Evolutionary conservation across 2,113 vertebrate species (phyloP), one percentile per base, ranked within the genome.

Genomic region (Pedionomus torquatus): DNA sequence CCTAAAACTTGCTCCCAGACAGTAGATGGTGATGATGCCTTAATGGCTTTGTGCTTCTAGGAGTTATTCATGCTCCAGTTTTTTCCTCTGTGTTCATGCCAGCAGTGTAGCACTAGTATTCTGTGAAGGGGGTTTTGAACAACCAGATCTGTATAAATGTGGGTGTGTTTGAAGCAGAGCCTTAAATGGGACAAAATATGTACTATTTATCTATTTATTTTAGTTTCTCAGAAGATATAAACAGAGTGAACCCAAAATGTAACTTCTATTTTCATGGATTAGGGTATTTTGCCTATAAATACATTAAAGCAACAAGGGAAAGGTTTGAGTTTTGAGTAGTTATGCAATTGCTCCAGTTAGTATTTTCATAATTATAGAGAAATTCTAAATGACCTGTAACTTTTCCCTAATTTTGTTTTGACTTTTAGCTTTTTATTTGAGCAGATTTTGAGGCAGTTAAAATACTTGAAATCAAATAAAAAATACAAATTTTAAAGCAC

Each of bases 51-150:
- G 92, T 93, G 94, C 92, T 90, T 93, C 94, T 46, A 66, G 87
- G 83, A 97, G 94, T 97, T 97, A 97, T 92, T 97, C 92, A 97
- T 97, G 97, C 97, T 96, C 97, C 97, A 97, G 60, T 97, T 97
- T 97, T 94, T 88, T 19, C 81, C 88, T 96, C 79, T 80, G 79
- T 83, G 83, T 20, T 52, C 71, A 43, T 90, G 92, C 90, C 95
- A 95, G 92, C 85, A 66, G 54, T 41, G 39, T 35, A 74, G 77
- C 46, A 26, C 58, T 46, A 46, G 82, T 8, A 66, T 93, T 88
- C 87, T 94, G 90, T 70, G 92, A 83, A 87, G 78, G 75, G 64
- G 23, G 2, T 13, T 61, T 74, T 71, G 46, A 88, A n/a, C 55
- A 83, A 92, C 82, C 92, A 26, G 13, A 83, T 25, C 26, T 28